Conservation (phyloP, 2,113 vertebrate genomes). For the Gallinago undulata region DNA sequence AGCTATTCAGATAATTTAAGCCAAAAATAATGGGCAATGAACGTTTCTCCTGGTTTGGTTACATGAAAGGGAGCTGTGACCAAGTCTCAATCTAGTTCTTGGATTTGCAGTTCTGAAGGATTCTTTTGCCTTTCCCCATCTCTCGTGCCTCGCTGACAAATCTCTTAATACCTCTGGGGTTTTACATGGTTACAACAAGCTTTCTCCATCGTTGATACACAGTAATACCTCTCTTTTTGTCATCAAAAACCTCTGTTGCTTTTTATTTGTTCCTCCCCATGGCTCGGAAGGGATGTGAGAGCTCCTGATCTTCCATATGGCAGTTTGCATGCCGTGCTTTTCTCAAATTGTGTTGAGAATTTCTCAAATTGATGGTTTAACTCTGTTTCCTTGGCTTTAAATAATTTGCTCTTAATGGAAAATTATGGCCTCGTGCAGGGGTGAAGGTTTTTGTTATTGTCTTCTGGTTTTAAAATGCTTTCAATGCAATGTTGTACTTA, state of each 20-base stretch:
- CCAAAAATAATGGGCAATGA: conserved; percentile 42
- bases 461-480: neutral
- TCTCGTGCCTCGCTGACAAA: neutral
- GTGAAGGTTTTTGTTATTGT: neutral
- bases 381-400: neutral
- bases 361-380: neutral
- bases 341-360: neutral
- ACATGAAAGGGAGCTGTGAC: neutral
- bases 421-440: neutral
- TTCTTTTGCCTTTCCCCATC: neutral
- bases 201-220: neutral
- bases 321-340: neutral
- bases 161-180: neutral
- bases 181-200: neutral
- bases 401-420: neutral
- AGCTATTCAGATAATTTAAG: conserved; percentile 22
- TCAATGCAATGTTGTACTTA: neutral
- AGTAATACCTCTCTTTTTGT: neutral
- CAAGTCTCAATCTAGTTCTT: neutral
- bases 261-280: neutral
- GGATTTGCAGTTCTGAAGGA: neutral
- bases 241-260: neutral
- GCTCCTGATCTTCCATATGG: neutral
- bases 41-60: neutral
- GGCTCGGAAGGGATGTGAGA: neutral